Evolutionary conservation across 2,797 vertebrate species (phyloP), one percentile per base, ranked within the genome.

Genomic region (Bothrops alternatus): DNA sequence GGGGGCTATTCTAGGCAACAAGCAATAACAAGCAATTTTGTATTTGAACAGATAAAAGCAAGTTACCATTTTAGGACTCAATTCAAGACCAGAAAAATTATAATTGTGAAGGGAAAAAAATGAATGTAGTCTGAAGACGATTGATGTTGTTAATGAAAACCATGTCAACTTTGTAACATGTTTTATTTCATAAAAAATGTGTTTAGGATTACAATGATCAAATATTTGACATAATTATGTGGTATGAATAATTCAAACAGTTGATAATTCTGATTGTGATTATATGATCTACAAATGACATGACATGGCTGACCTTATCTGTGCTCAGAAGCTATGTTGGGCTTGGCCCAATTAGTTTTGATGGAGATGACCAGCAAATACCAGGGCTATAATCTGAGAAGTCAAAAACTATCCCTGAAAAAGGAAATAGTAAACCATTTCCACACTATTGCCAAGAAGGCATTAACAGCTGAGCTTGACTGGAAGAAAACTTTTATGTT

Each of bases 101-200:
- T 61, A 56, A 65, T 42, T 89, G 92, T 92, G 91, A 89, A 94
- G 56, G 56, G 25, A 32, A 47, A 32, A 86, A 94, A 91, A 65
- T 90, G 73, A 92, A 93, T 25, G 3, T 85, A 95, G 0, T 3
- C 6, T 86, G 82, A 87, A 87, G 63, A 42, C 61, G 6, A 92
- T 92, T 69, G 65, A 37, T 95, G 6, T 93, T 28, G 60, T 90
- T 92, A 90, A 95, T 94, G 65, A 13, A 95, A 90, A 93, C 13
- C 32, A 10, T 56, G 95, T 87, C 82, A 82, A 94, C 11, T 88
- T 92, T 89, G 63, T 90, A 50, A 28, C 42, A 87, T 96, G 91
- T 87, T 90, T 60, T 91, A 55, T 61, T 92, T 93, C 65, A 94
- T 94, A 94, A 60, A 26, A 60, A 87, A 92, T 82, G 92, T 95